phyloP scores from a whole-genome alignment of 1,140 invertebrate species.

The Batillaria attramentaria region DNA sequence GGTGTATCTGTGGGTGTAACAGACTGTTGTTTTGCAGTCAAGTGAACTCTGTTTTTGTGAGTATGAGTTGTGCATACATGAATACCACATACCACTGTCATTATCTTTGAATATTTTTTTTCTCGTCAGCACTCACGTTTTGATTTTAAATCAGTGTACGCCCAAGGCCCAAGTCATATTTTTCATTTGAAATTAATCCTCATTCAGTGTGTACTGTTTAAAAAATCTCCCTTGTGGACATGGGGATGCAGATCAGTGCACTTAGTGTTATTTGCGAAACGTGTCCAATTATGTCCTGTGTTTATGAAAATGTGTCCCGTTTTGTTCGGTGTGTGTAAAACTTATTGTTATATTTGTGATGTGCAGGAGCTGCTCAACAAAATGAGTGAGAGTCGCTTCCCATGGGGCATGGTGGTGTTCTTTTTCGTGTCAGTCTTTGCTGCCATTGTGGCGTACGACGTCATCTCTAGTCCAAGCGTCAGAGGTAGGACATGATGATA shows the following conservation, averaged over 20 bases:
- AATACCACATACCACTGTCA: too few species aligned
- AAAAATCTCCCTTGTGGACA: neutral
- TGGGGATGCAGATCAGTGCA: neutral
- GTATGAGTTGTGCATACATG: too few species aligned
- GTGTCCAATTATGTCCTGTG: neutral
- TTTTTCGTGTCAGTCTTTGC: constrained; percentile 43
- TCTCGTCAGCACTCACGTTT: too few species aligned
- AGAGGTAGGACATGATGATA: too few species aligned
- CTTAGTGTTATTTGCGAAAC: neutral
- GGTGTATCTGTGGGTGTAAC: too few species aligned
- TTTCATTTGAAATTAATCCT: too few species aligned
- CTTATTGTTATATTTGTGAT: neutral
- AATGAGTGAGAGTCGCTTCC: constrained; percentile 53
- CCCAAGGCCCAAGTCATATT: too few species aligned
- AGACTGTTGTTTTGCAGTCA: too few species aligned
- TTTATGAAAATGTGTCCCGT: neutral
- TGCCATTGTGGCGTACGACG: constrained; percentile 58
- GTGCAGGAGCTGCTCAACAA: constrained; percentile 57
- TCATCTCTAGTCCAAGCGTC: constrained; percentile 53
- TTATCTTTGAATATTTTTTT: too few species aligned
- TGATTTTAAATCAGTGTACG: too few species aligned
- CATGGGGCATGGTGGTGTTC: constrained; percentile 58
- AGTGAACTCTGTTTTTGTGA: too few species aligned
- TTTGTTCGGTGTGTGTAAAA: neutral
- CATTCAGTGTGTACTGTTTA: too few species aligned